Conservation (phyloP, 2,888 invertebrate species). For the Drosophila picticornis region DNA sequence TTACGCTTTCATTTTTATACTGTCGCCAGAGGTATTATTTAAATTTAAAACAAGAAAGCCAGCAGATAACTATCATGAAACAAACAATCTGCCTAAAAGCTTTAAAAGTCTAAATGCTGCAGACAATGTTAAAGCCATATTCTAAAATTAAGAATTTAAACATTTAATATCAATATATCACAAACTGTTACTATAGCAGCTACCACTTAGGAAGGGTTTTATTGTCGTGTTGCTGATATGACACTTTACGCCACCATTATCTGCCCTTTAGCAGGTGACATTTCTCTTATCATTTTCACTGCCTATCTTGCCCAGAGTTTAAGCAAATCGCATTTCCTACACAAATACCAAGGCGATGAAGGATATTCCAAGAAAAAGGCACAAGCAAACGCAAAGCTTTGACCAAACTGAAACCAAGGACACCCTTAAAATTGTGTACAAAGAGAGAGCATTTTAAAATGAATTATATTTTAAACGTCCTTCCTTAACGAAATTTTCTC, state of each 20-base stretch:
- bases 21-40: neutral
- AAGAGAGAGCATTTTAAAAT: neutral
- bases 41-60: neutral
- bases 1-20: slow-evolving; percentile 1
- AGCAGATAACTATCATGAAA: neutral
- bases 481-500: neutral
- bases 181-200: neutral
- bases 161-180: neutral
- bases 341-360: slow-evolving; percentile 12
- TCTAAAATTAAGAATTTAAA: neutral
- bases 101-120: neutral
- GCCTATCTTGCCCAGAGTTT: slow-evolving; percentile 19
- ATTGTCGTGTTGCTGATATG: slow-evolving; percentile 54
- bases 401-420: neutral
- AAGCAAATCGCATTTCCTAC: slow-evolving; percentile 51
- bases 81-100: neutral
- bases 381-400: slow-evolving; percentile 5
- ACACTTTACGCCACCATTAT: slow-evolving; percentile 55
- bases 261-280: slow-evolving; percentile 18
- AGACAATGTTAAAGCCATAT: neutral
- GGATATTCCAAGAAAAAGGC: neutral
- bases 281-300: slow-evolving; percentile 42
- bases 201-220: slow-evolving; percentile 28
- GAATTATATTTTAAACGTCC: slow-evolving; percentile 14
- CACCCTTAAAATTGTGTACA: neutral